These are phyloP conservation scores for Anthopleura sola DNA, from an alignment of 64 coral and sea anemone species.

Conservation along the genomic window DNA sequence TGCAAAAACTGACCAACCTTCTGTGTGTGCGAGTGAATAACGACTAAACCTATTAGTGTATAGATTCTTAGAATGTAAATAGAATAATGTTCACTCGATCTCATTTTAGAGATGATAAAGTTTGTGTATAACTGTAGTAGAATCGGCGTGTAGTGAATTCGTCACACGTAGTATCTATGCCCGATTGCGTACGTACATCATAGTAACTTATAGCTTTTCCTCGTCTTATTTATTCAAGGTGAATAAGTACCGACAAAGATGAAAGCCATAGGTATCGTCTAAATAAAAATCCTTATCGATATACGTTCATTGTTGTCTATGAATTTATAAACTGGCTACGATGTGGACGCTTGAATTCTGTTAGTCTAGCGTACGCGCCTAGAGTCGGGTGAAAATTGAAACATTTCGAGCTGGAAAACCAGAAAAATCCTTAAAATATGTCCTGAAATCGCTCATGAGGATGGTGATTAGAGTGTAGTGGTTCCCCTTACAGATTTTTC, in stretches of 20 bases:
- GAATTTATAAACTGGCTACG: background rate
- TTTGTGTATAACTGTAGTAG: background rate
- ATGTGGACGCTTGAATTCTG: background rate
- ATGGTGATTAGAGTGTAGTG: background rate
- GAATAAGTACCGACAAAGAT: background rate
- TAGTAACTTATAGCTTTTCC: background rate
- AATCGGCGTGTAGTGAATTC: background rate
- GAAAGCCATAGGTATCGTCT: constrained; percentile 2
- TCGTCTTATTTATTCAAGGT: background rate
- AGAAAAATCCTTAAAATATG: background rate
- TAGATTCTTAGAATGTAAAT: constrained; percentile 1
- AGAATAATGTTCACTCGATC: background rate
- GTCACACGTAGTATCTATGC: background rate
- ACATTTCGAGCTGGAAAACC: background rate
- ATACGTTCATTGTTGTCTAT: background rate
- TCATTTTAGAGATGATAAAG: background rate
- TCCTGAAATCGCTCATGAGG: background rate
- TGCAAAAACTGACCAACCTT: background rate
- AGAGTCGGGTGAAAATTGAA: background rate
- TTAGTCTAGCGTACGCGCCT: background rate
- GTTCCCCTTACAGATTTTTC: background rate
- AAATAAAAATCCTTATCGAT: background rate
- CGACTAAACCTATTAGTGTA: background rate
- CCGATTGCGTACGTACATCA: background rate
- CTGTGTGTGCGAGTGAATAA: background rate